Conservation (phyloP, 2,888 invertebrate species). For the Napeogenes inachia region DNA sequence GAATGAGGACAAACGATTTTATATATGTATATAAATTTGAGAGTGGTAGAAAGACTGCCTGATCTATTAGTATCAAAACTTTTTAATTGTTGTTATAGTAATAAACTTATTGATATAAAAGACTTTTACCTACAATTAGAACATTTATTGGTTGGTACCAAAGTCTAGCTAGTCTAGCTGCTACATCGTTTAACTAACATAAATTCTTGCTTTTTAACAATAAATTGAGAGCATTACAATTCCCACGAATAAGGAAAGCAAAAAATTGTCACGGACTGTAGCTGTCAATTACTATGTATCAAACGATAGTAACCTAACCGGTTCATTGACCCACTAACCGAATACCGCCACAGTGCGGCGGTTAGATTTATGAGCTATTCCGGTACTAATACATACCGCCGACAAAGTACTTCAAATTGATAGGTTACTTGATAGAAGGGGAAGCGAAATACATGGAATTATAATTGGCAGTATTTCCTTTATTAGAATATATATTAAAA, state of each 20-base stretch:
- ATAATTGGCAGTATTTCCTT: too few species aligned
- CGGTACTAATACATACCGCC: constrained; percentile 19
- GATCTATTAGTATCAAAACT: neutral
- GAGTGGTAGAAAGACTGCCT: too few species aligned
- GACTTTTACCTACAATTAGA: too few species aligned
- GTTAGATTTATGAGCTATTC: constrained; percentile 27
- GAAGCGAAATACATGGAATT: too few species aligned
- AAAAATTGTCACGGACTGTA: constrained; percentile 9
- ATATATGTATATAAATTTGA: too few species aligned
- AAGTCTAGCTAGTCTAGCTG: neutral
- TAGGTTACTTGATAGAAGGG: neutral
- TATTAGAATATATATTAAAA: too few species aligned
- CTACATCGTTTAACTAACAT: neutral
- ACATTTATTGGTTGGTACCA: too few species aligned
- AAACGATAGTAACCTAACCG: constrained; percentile 33
- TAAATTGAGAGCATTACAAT: neutral
- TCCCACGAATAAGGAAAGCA: neutral
- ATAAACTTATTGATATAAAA: too few species aligned
- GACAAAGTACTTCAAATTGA: constrained; percentile 7
- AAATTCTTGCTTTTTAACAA: neutral
- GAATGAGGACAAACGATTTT: too few species aligned
- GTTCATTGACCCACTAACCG: constrained; percentile 43
- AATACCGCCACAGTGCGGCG: constrained; percentile 25
- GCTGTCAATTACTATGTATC: constrained; percentile 2
- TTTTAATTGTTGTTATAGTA: too few species aligned